Percentiles rank a stretch among this genome's conserved stretches.
These are phyloP conservation scores for Erinaceus europaeus DNA, from an alignment of 2,113 vertebrate species.

Conservation along the genomic window DNA sequence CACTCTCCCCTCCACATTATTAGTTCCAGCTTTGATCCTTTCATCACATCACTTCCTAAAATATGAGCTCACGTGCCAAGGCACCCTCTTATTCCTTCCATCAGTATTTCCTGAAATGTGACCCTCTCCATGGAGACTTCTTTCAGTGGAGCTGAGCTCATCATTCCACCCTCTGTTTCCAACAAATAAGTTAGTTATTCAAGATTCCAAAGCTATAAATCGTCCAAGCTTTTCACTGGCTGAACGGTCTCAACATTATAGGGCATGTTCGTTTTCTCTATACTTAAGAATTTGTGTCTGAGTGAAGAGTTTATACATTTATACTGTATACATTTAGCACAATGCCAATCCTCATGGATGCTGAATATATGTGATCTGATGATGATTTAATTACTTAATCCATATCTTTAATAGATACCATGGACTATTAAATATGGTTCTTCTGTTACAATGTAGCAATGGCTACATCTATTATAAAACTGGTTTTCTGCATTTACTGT, in stretches of 20 bases:
- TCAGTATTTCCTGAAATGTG: slow-evolving; percentile 35
- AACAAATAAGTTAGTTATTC: slow-evolving; percentile 30
- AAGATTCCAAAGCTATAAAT: slow-evolving; percentile 30
- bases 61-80: background rate
- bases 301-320: background rate
- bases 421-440: slow-evolving; percentile 38
- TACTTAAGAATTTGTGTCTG: background rate
- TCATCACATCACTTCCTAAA: slow-evolving; percentile 33
- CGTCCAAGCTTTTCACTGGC: background rate
- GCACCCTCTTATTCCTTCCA: slow-evolving; percentile 16
- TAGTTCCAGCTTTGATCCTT: background rate
- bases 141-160: slow-evolving; percentile 36
- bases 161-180: slow-evolving; percentile 22
- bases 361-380: slow-evolving; percentile 29
- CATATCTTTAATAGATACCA: slow-evolving; percentile 47
- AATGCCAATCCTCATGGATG: background rate
- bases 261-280: background rate
- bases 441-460: background rate
- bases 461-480: background rate
- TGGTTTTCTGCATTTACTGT: slow-evolving; percentile 28
- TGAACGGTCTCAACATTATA: background rate
- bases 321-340: background rate
- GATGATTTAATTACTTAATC: slow-evolving; percentile 43
- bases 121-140: slow-evolving; percentile 10
- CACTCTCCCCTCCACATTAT: background rate